Evolutionary conservation across 2,797 vertebrate species (phyloP).

Genomic region (Eurystomus glaucurus): DNA sequence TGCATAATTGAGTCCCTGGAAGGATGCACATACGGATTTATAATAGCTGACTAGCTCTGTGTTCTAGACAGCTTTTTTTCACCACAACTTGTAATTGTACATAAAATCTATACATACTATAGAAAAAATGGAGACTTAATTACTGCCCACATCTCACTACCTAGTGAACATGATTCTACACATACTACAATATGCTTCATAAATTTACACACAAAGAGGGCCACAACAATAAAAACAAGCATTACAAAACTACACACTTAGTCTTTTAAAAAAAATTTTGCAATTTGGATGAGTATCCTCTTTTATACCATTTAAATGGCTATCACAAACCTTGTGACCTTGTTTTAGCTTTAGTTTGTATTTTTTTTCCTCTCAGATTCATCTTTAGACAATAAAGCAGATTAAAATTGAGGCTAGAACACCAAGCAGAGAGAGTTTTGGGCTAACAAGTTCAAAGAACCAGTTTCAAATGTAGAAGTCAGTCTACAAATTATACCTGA

Average conservation of each 20-base stretch:
- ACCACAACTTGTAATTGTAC: not conserved
- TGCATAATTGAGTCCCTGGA: not conserved
- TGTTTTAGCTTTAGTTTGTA: not conserved
- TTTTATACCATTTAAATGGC: not conserved
- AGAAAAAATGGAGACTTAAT: not conserved
- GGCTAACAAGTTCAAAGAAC: too few relatives aligned
- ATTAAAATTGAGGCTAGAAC: too few relatives aligned
- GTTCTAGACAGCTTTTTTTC: not conserved
- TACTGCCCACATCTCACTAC: not conserved
- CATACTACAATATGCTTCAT: not conserved
- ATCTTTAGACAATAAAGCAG: too few relatives aligned
- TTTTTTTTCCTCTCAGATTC: too few relatives aligned
- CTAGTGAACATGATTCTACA: not conserved
- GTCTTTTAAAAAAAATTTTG: not conserved
- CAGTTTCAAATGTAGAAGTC: too few relatives aligned
- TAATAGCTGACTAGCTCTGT: not conserved
- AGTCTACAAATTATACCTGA: too few relatives aligned
- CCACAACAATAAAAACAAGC: too few relatives aligned
- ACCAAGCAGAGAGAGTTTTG: too few relatives aligned
- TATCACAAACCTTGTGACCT: not conserved
- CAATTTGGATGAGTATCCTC: not conserved
- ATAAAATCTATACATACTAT: not conserved
- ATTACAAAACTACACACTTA: not conserved
- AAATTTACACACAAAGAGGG: rapidly evolving
- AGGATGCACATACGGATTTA: not conserved